phyloP scores from a whole-genome alignment of 2,888 invertebrate genomes.

The Eurytoma californica region DNA sequence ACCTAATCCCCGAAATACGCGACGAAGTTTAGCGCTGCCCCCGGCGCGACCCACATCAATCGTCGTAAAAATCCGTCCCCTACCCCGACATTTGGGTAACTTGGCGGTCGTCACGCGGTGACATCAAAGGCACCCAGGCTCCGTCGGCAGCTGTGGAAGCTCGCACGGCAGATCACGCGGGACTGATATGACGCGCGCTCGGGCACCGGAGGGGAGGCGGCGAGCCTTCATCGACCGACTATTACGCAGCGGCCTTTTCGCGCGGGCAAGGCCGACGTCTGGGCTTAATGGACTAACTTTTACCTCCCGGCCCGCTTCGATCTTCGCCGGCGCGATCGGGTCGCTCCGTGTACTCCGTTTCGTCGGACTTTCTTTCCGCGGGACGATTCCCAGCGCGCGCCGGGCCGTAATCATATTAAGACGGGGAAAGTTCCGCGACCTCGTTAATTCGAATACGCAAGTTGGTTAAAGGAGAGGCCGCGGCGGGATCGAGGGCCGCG shows the following conservation, averaged over 20 bases:
- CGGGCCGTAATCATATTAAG: constrained; percentile 32
- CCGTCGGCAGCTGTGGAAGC: constrained; percentile 4
- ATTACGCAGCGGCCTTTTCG: constrained; percentile 32
- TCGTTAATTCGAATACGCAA: constrained; percentile 44
- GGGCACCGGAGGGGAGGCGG: constrained; percentile 26
- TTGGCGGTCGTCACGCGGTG: neutral
- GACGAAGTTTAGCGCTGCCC: too few relatives aligned
- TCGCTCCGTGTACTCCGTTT: neutral
- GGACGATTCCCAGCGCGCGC: neutral
- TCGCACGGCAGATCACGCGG: constrained; percentile 37
- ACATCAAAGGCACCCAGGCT: constrained; percentile 9
- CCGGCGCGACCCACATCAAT: too few relatives aligned
- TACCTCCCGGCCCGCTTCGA: neutral
- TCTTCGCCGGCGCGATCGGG: neutral
- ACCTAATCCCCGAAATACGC: too few relatives aligned
- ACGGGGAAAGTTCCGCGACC: constrained; percentile 1
- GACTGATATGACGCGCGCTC: constrained; percentile 42
- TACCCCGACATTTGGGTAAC: neutral
- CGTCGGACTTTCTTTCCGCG: too few relatives aligned
- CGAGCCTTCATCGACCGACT: constrained; percentile 51
- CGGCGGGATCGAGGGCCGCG: neutral
- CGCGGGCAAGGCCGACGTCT: constrained; percentile 43
- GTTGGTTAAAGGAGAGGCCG: constrained; percentile 15
- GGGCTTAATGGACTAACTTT: constrained; percentile 38
- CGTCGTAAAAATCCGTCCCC: neutral